Evolutionary conservation across 1,140 invertebrate species (phyloP), one percentile per base, ranked within the genome.

Genomic region (Plectrocnemia conspersa): DNA sequence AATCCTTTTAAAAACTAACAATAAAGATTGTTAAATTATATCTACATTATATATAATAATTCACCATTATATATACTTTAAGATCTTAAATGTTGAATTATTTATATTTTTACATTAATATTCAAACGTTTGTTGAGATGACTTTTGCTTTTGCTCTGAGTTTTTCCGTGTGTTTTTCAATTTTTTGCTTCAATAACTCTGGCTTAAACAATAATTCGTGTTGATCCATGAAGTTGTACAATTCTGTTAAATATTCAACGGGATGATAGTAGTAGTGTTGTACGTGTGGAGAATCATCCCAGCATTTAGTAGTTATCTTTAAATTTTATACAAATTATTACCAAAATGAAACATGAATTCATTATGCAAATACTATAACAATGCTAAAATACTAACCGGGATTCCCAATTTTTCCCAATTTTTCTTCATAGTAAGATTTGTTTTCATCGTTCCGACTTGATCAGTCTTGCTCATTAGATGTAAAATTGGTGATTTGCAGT

Each of bases 211-310:
- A 27, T 3, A 45, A 25, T 2, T 25, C 42, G 23, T 27, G 13
- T 45, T 25, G 23, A 13, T 45, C 24, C n/a, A 45, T 16, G n/a
- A 27, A 25, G 10, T 27, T 10, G 21, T 45, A 27, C 7, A 45
- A 13, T n/a, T 11, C 42, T 11, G 23, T 15, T 19, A 45, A 23
- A 27, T 45, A 45, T 19, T 45, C 42, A 6, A 27, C 29, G 11
- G 42, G 42, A 45, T 45, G 21, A n/a, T 27, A 27, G 23, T 27
- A 27, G 13, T 27, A 45, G 13, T 45, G 42, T 13, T 23, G 42
- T 9, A 45, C 42, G 23, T 45, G 42, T 25, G 42, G 42, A 27
- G 42, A 45, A 7, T 45, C 18, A 45, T 45, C 42, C 42, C 42
- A 45, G 10, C 42, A 45, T 25, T 45, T 45, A 7, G 27, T 7